These are phyloP conservation scores for Drosophila cognata DNA, from an alignment of 2,888 invertebrate species.

Conservation along the genomic window DNA sequence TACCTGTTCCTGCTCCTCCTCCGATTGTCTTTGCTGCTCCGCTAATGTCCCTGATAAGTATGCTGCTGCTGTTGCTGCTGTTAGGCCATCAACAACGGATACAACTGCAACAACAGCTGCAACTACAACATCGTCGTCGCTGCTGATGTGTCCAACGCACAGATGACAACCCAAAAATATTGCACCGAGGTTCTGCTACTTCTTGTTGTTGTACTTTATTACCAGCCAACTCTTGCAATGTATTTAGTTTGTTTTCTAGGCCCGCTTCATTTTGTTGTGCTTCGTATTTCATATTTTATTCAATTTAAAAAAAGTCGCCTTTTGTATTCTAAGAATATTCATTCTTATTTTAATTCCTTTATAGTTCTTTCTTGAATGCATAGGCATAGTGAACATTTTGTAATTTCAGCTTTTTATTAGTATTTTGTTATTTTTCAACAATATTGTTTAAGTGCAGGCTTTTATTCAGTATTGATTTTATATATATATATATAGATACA, in stretches of 20 bases:
- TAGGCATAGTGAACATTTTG: background rate
- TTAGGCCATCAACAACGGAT: constrained; percentile 32
- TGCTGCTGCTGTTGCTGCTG: constrained; percentile 22
- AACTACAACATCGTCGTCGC: constrained; percentile 23
- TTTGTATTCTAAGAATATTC: no score
- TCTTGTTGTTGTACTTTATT: constrained; percentile 62
- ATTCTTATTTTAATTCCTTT: background rate
- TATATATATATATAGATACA: background rate
- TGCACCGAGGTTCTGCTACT: constrained; percentile 69
- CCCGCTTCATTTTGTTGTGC: background rate
- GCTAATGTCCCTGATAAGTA: constrained; percentile 25
- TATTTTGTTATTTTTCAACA: background rate
- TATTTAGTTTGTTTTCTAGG: constrained; percentile 1
- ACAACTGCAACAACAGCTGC: constrained; percentile 39
- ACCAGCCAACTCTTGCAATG: background rate
- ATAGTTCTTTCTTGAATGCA: background rate
- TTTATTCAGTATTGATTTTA: background rate
- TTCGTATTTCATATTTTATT: background rate
- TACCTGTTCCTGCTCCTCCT: constrained; percentile 51
- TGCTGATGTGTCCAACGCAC: constrained; percentile 50
- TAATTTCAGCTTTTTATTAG: background rate
- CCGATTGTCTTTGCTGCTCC: constrained; percentile 49
- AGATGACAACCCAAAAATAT: constrained; percentile 73
- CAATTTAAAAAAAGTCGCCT: background rate
- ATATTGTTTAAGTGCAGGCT: background rate